Base-by-base conservation (phyloP, 2,797 vertebrate genomes). In the Scleropages formosus region DNA sequence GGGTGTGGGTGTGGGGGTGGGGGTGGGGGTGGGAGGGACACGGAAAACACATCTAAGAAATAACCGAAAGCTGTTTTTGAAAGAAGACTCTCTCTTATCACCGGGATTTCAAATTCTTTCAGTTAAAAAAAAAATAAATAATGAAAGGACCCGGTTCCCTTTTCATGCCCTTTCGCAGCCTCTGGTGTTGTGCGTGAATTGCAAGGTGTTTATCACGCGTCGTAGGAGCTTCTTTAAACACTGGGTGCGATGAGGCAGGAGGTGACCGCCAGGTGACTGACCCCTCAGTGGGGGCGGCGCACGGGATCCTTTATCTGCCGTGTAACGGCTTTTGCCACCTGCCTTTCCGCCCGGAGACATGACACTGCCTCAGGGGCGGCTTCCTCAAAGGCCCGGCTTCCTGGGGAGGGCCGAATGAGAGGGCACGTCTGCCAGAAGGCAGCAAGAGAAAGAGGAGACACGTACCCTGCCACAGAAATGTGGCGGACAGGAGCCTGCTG, bases 31-130 rank as follows among this genome's bases (percentile, higher is more conserved):
- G 10, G 22, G 22, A 27, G 26, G 26, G 27, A n/a, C n/a, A n/a
- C 3, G 39, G 24, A n/a, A 68, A 73, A 74, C 61, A 39, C 18
- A 15, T 46, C 44, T 4, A 24, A 61, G 18, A 65, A 46, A 70
- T 26, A 51, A 70, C 66, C 67, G 86, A 89, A 87, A 81, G 84
- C 80, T 83, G 83, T 88, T 89, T 87, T 88, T 87, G 78, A 71
- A 79, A 86, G 79, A 87, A 82, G 83, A 81, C 79, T 85, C 79
- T 18, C 86, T 86, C 84, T 89, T 89, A 89, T 90, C 84, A n/a
- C 59, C 49, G 73, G 76, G 67, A 81, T 87, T 86, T 89, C 74
- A 78, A 83, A 88, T 89, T 86, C 74, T 70, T 62, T 75, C 31
- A 47, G 53, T 44, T 18, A 15, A 16, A 27, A 70, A 71, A 71